Evolutionary conservation across 1,140 invertebrate species (phyloP), one percentile per base, ranked within the genome.

Genomic region (Dreissena rostriformis): DNA sequence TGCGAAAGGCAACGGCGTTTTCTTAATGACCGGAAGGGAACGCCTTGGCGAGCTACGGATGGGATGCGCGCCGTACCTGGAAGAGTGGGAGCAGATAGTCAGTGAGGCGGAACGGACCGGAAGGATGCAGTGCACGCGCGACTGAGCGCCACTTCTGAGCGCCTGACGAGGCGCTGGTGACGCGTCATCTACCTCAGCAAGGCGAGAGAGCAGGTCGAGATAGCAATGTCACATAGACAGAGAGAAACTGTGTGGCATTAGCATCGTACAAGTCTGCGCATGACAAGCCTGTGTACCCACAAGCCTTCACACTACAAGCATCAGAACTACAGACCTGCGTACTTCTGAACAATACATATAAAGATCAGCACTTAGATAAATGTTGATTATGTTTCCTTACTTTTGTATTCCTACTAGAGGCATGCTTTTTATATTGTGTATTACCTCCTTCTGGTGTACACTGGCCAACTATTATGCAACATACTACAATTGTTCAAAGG

Each of bases 11-110:
- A 93, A 94, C 11, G 96, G 96, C 0, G 96, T 97, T 92, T 97
- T 97, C 94, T 94, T 97, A 52, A 96, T 97, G 91, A 96, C 97
- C 95, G 97, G 96, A 17, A 94, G 96, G 76, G 94, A 96, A 79
- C 94, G 96, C 84, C 94, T 97, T 14, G 96, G 96, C 4, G 94
- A 96, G 53, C 93, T 96, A n/a, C 94, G 95, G 1, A 91, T 97
- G 22, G 94, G 95, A 0, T 97, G 97, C 88, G 96, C 96, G 0
- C 96, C 96, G 0, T 94, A 96, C 80, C 90, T 96, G 7, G 94
- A 95, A 53, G 95, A 96, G 65, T 97, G 96, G 96, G 93, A 94
- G 1, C 89, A 94, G 52, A 92, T 96, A 11, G 95, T 96, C 2
- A 92, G 94, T 15, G 94, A 94, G 66, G 93, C 96, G 61, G 94